These are phyloP conservation scores for Cyclina sinensis DNA, from an alignment of 1,140 invertebrate species.

Conservation along the genomic window DNA sequence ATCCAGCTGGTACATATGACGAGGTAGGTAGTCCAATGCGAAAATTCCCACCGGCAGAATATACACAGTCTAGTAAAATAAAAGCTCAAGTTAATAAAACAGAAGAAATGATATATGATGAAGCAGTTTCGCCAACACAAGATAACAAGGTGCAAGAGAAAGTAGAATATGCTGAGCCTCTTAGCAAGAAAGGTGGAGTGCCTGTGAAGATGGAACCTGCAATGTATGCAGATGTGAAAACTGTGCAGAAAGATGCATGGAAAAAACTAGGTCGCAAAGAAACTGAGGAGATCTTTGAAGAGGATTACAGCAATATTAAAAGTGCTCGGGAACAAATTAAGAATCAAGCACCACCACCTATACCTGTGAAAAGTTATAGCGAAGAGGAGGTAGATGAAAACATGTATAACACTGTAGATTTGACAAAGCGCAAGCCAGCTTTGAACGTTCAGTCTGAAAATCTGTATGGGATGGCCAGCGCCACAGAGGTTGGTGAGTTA, in stretches of 20 bases:
- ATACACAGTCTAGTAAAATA: neutral
- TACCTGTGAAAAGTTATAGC: conserved; percentile 20
- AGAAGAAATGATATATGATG: conserved; percentile 13
- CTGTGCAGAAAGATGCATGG: conserved; percentile 36
- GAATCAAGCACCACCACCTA: conserved; percentile 1
- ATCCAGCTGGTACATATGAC: neutral
- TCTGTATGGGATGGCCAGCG: conserved; percentile 53
- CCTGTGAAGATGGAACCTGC: neutral
- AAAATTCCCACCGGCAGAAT: neutral
- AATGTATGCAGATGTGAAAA: conserved; percentile 35
- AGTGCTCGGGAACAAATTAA: neutral
- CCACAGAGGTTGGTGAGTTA: conserved; percentile 13
- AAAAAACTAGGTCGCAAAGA: neutral
- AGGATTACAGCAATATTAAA: conserved; percentile 46
- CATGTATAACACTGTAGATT: conserved; percentile 19
- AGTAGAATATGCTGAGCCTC: conserved; percentile 35
- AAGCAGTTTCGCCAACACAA: neutral
- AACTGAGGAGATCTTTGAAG: conserved; percentile 23
- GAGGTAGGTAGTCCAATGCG: neutral
- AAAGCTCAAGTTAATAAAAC: neutral
- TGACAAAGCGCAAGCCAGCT: neutral
- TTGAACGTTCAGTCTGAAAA: neutral
- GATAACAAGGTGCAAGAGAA: neutral
- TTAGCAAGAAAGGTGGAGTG: conserved; percentile 27
- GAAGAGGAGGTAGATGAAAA: conserved; percentile 29